Evolutionary conservation across 1,140 invertebrate genomes (phyloP).

Genomic region (Berghia stephanieae): DNA sequence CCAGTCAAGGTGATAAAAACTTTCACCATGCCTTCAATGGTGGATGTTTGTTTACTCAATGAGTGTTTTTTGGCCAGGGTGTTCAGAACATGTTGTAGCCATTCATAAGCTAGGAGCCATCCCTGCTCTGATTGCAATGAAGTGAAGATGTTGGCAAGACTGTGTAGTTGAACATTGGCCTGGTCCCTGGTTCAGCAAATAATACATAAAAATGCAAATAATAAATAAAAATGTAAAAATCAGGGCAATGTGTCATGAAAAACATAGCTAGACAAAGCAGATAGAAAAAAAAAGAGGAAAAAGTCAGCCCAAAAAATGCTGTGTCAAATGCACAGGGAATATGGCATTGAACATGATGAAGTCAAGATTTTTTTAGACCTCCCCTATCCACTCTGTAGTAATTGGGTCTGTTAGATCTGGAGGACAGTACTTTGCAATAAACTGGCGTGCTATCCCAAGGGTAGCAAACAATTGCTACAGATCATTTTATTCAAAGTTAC

Average conservation of each 20-base stretch:
- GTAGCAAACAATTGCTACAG: too few relatives aligned
- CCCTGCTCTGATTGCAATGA: conserved; percentile 16
- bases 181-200: background rate
- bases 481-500: too few relatives aligned
- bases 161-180: background rate
- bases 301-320: background rate
- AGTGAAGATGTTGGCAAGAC: conserved; percentile 17
- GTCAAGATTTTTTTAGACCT: too few relatives aligned
- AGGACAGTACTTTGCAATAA: too few relatives aligned
- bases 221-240: background rate
- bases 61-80: background rate
- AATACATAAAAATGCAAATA: background rate
- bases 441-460: too few relatives aligned
- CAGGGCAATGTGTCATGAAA: background rate
- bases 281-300: background rate
- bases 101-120: conserved; percentile 33
- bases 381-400: too few relatives aligned
- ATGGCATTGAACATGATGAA: too few relatives aligned
- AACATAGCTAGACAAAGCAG: background rate
- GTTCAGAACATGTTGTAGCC: conserved; percentile 11
- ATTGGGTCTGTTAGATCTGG: too few relatives aligned
- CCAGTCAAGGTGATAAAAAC: too few relatives aligned
- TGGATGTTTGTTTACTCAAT: too few relatives aligned
- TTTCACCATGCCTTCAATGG: background rate
- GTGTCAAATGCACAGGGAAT: background rate